Evolutionary conservation across 2,797 vertebrate species (phyloP), one percentile per base, ranked within the genome.

Genomic region (Morus bassanus): DNA sequence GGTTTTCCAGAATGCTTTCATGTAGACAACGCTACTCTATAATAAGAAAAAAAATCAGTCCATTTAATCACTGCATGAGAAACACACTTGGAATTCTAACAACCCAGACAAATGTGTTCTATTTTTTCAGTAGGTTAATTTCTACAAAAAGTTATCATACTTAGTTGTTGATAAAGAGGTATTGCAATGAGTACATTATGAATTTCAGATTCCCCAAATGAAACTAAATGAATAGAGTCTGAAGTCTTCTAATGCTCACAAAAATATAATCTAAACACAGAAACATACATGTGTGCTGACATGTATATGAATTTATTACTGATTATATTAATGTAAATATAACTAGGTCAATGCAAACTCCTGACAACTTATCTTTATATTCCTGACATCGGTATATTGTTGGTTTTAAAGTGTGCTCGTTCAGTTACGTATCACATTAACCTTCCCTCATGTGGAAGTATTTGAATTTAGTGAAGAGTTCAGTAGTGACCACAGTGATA

Each of bases 381-480:
- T 75, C 53, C n/a, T 41, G 22, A 69, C 11, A 56, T 2, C 31
- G 4, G 3, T 37, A 22, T 2, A 46, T 0, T 18, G 25, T 2
- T 77, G 37, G 13, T 56, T 64, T 56, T 18, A 11, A 80, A 37
- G 59, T 10, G 10, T 63, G 53, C 13, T 88, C 31, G 56, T 79
- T 63, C 54, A 79, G 13, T 59, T 37, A 18, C 28, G 7, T 5
- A 59, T 4, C 33, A 39, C 48, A 60, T 43, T 45, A 64, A 72
- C 18, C n/a, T 76, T 73, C 54, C 61, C 7, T 85, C 37, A 37
- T 4, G 50, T 11, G 19, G 28, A 73, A 60, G 7, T 15, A 81
- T 39, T 23, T 51, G 24, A 89, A 92, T 27, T n/a, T 7, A 88
- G 37, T 15, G 25, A 56, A 61, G 51, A 46, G 31, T 28, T 65